Evolutionary conservation across 2,888 invertebrate genomes (phyloP), one percentile per base, ranked within the genome.

Genomic region (Leucophora obtusa): DNA sequence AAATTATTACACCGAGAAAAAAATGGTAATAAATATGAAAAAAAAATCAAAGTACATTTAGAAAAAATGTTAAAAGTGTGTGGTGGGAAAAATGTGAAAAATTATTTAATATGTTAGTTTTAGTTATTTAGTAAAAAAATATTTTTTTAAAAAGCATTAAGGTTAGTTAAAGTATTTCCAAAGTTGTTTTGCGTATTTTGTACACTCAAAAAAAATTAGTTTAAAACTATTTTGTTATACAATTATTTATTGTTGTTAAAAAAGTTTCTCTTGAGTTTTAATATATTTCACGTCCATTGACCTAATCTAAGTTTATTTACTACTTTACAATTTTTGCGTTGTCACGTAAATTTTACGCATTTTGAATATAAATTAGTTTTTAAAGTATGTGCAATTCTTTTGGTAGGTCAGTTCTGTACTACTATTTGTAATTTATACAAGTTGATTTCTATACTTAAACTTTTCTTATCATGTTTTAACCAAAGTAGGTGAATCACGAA

Each of bases 341-440:
- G 77, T 81, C 81, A 77, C 73, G 77, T 81, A 70, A 47, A 18
- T 17, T 28, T 35, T 50, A 74, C 60, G 56, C 77, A 56, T 51
- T 53, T 56, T 38, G 77, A 63, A 73, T 73, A 76, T 56, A 62
- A 80, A 80, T 72, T 68, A 72, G n/a, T 56, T 54, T 65, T 54
- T 18, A 74, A 60, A 60, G 60, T 50, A 59, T 70, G 68, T 28
- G 59, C 47, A 77, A 78, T 72, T 78, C 73, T 81, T 77, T 81
- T 81, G 81, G 81, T 81, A 81, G 81, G 81, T 81, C 81, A 81
- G 81, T 81, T 81, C 38, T 35, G 15, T 50, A 21, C 14, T 70
- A 51, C 51, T 62, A 66, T 38, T 60, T 68, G 68, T 59, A 62
- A 54, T 79, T 70, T 43, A 53, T 28, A 28, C 6, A 6, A 6